phyloP scores from a whole-genome alignment of 1,140 invertebrate species.

The Gerris buenoi region DNA sequence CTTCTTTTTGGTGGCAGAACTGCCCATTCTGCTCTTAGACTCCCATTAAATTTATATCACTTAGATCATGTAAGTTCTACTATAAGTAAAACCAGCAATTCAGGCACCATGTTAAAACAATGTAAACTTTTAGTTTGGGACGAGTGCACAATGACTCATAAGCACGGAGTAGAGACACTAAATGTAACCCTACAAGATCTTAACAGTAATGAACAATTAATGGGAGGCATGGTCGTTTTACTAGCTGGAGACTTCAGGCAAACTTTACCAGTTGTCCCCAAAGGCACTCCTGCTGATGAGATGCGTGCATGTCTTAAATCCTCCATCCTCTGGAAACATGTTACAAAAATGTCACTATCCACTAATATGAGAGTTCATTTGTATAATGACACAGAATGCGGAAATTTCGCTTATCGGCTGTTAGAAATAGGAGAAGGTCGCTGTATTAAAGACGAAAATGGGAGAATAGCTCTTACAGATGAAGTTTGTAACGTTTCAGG shows the following conservation, averaged over 20 bases:
- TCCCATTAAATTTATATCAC: conserved; percentile 15
- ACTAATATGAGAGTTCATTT: conserved; percentile 12
- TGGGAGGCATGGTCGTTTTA: conserved; percentile 20
- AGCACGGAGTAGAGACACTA: conserved; percentile 24
- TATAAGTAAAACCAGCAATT: conserved; percentile 23
- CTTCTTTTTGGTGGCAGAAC: conserved; percentile 30
- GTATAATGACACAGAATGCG: background rate
- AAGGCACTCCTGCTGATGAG: conserved; percentile 9
- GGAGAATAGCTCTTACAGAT: background rate
- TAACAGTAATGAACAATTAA: conserved; percentile 19
- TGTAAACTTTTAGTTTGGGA: conserved; percentile 28
- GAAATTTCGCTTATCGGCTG: background rate
- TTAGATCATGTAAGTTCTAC: conserved; percentile 26
- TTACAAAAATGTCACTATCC: conserved; percentile 10
- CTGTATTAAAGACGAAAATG: background rate
- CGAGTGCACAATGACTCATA: conserved; percentile 28
- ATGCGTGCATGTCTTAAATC: conserved; percentile 12
- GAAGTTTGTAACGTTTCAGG: background rate
- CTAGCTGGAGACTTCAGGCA: conserved; percentile 8
- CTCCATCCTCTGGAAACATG: conserved; percentile 20
- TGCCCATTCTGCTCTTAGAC: conserved; percentile 27
- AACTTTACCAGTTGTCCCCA: conserved; percentile 5
- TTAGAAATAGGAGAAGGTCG: background rate
- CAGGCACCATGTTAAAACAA: conserved; percentile 21
- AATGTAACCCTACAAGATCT: conserved; percentile 27